These are phyloP conservation scores for Chaetodon trifascialis DNA, from an alignment of 2,113 vertebrate genomes.

Conservation along the genomic window DNA sequence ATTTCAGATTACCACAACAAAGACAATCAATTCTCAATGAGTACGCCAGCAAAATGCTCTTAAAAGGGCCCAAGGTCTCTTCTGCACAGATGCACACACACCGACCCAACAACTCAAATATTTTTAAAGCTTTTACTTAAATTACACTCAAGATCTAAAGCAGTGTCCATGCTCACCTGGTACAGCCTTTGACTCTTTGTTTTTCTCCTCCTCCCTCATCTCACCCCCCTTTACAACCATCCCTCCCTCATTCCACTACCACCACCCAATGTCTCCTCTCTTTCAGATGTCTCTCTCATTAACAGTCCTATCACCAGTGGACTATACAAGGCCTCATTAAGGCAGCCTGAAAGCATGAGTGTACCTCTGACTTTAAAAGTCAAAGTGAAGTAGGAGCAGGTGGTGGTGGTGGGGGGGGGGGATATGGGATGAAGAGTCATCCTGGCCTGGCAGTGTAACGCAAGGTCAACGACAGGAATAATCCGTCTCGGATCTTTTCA, in stretches of 20 bases:
- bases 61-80: slow-evolving; percentile 88
- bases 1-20: slow-evolving; percentile 99
- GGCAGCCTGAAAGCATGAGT: slow-evolving; percentile 70
- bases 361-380: slow-evolving; percentile 76
- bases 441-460: slow-evolving; percentile 67
- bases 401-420: slow-evolving; percentile 28
- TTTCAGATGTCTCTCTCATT: slow-evolving; percentile 80
- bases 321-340: slow-evolving; percentile 78
- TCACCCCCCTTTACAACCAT: background rate
- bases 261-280: slow-evolving; percentile 37
- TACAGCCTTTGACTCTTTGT: slow-evolving; percentile 47
- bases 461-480: slow-evolving; percentile 65
- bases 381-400: slow-evolving; percentile 73
- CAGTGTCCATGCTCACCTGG: slow-evolving; percentile 84
- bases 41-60: slow-evolving; percentile 92
- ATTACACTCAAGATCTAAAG: slow-evolving; percentile 91
- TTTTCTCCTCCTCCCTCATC: slow-evolving; percentile 19
- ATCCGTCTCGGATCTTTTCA: slow-evolving; percentile 59
- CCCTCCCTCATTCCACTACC: slow-evolving; percentile 36
- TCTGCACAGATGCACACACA: background rate
- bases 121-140: slow-evolving; percentile 88
- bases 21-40: slow-evolving; percentile 93
- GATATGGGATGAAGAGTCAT: slow-evolving; percentile 62
- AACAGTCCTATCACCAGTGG: slow-evolving; percentile 75
- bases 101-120: slow-evolving; percentile 70